A percentile compares a stretch with the other conserved stretches of the same genome.
Evolutionary conservation across 2,888 invertebrate genomes (phyloP).

Genomic region (Lutraria lutraria): DNA sequence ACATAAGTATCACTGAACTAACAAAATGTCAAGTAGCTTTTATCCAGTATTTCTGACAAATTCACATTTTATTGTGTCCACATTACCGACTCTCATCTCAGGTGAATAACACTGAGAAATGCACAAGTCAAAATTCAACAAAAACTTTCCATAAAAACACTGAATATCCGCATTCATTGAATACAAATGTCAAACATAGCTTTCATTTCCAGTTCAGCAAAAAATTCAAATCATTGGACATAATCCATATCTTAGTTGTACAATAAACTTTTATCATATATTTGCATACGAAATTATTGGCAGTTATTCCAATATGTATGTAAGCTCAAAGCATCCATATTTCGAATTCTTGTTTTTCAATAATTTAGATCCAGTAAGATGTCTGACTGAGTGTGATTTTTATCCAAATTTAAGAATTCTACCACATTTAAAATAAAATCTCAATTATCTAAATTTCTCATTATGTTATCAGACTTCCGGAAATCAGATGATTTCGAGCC

Average conservation of each 20-base stretch:
- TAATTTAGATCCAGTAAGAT: not conserved
- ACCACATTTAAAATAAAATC: too few species aligned
- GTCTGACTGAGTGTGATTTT: not conserved
- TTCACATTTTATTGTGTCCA: not conserved
- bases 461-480: too few species aligned
- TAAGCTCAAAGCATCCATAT: not conserved
- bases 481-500: too few species aligned
- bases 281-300: not conserved
- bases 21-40: too few species aligned
- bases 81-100: not conserved
- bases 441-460: too few species aligned
- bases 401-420: too few species aligned
- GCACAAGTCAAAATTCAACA: not conserved
- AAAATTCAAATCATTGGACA: not conserved
- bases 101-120: not conserved
- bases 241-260: not conserved
- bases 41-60: not conserved
- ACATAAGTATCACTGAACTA: too few species aligned
- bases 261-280: not conserved
- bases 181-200: not conserved
- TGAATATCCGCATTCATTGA: slow-evolving; percentile 1
- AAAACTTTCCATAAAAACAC: slow-evolving; percentile 2
- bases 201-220: not conserved
- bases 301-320: not conserved
- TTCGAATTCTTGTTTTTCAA: not conserved